These are phyloP conservation scores for Penaeus indicus DNA, from an alignment of 1,140 invertebrate genomes.

Conservation along the genomic window DNA sequence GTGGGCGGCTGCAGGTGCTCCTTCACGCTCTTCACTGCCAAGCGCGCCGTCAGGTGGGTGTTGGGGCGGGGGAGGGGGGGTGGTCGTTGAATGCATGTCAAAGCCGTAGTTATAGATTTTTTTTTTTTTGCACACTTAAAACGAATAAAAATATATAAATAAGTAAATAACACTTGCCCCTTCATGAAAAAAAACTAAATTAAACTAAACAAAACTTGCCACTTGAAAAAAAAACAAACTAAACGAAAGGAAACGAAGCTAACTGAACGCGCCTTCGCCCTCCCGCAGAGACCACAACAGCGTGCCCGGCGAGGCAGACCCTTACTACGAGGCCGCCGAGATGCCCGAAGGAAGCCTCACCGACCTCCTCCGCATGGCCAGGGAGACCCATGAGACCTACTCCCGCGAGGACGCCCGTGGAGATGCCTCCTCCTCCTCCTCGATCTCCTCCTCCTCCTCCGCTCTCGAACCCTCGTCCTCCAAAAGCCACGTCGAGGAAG, in stretches of 20 bases:
- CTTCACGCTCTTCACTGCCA: constrained; percentile 68
- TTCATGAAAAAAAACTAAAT: too few species aligned
- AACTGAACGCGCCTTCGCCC: neutral
- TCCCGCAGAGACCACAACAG: constrained; percentile 44
- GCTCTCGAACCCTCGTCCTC: neutral
- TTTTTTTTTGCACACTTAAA: too few species aligned
- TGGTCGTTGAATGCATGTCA: too few species aligned
- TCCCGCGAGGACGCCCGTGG: neutral
- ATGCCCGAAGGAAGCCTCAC: constrained; percentile 28
- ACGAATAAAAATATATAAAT: too few species aligned
- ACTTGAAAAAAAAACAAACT: too few species aligned
- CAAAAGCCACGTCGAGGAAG: neutral
- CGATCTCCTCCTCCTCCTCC: neutral
- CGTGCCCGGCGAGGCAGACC: constrained; percentile 14
- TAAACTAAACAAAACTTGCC: too few species aligned
- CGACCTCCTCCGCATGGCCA: constrained; percentile 37
- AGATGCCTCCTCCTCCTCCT: neutral
- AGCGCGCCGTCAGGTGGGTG: constrained; percentile 51
- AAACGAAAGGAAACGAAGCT: neutral
- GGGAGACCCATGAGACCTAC: constrained; percentile 21
- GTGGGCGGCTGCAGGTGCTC: constrained; percentile 69
- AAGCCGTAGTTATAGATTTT: too few species aligned
- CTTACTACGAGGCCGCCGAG: neutral
- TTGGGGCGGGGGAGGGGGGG: neutral
- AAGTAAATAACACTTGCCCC: too few species aligned